These are phyloP conservation scores for Falco peregrinus DNA, from an alignment of 2,797 vertebrate species.

Conservation along the genomic window DNA sequence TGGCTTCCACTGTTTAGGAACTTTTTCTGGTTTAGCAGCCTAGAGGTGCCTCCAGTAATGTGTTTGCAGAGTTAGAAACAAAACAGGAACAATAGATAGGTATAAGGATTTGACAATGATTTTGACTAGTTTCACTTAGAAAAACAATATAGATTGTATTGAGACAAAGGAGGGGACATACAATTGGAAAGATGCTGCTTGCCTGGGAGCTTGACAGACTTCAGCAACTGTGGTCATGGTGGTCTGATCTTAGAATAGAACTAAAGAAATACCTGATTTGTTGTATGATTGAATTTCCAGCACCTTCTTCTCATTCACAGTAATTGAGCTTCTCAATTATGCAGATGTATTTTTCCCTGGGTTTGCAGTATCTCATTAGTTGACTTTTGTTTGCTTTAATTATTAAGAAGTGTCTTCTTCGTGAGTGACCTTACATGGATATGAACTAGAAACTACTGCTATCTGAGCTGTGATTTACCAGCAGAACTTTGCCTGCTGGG, in stretches of 20 bases:
- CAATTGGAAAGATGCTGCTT: not conserved
- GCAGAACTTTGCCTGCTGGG: not conserved
- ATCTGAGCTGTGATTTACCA: not conserved
- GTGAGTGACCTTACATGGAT: not conserved
- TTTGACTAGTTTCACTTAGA: not conserved
- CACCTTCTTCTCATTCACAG: not conserved
- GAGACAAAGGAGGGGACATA: not conserved
- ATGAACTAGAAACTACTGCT: not conserved
- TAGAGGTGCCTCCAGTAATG: not conserved
- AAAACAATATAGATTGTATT: not conserved
- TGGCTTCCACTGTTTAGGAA: not conserved
- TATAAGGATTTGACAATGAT: not conserved
- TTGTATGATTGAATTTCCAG: not conserved
- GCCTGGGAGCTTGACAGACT: not conserved
- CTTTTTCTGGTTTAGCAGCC: not conserved
- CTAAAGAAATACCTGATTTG: not conserved
- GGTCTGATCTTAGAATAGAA: not conserved
- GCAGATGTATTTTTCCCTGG: not conserved
- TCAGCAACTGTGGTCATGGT: not conserved
- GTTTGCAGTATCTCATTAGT: not conserved
- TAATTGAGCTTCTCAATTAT: not conserved
- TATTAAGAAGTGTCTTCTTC: not conserved
- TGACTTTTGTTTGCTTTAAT: not conserved
- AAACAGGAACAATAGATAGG: not conserved
- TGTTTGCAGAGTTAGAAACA: not conserved